Percentiles rank a stretch among this genome's conserved stretches.
Conservation (phyloP, 92 coral and sea anemone genomes). For the Anthopleura xanthogrammica region DNA sequence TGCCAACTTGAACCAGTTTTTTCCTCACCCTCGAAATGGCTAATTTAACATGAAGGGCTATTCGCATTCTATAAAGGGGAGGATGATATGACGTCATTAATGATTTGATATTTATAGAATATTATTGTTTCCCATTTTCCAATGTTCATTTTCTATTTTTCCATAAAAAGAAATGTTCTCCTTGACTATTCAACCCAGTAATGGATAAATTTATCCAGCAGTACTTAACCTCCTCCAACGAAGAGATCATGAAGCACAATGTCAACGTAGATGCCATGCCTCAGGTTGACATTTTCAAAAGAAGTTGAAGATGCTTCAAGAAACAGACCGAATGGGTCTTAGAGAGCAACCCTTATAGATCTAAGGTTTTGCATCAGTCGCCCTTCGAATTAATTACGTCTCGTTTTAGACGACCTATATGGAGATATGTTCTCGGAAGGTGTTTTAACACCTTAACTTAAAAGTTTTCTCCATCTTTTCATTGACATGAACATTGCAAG, state of each 20-base stretch:
- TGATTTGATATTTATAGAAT: no score
- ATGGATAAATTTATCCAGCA: slow-evolving; percentile 64
- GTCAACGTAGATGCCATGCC: slow-evolving; percentile 41
- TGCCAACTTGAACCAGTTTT: no score
- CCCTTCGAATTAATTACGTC: neutral
- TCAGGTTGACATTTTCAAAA: slow-evolving; percentile 58
- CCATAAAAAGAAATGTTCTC: no score
- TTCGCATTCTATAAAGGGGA: no score
- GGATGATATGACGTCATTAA: no score
- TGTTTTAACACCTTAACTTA: neutral
- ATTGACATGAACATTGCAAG: no score
- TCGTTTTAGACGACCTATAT: neutral
- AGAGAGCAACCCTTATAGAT: no score
- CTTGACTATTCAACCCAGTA: slow-evolving; percentile 42
- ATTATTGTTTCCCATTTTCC: no score
- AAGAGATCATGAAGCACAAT: slow-evolving; percentile 61
- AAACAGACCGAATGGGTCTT: no score
- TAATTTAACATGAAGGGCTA: no score
- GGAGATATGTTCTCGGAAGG: neutral
- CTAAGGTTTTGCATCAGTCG: neutral
- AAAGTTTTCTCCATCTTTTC: neutral
- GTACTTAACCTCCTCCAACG: slow-evolving; percentile 48
- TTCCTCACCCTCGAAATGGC: no score
- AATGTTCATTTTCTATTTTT: no score
- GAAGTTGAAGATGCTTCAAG: neutral